Conservation (phyloP, 2,888 invertebrate species). For the Griposia aprilina region DNA sequence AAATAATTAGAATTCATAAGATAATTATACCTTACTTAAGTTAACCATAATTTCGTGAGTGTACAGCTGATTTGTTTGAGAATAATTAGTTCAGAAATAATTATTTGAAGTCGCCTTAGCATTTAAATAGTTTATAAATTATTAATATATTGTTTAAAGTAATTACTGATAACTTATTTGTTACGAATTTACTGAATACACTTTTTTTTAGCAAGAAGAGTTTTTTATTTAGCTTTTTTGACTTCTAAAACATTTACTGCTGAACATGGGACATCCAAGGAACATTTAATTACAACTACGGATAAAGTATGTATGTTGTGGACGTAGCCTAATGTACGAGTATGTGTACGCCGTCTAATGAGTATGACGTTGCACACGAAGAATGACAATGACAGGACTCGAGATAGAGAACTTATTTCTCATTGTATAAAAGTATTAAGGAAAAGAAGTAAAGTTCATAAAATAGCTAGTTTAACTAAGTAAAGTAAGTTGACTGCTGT, state of each 20-base stretch:
- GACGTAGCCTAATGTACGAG: too few relatives aligned
- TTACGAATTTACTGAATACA: constrained; percentile 71
- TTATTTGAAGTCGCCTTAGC: constrained; percentile 66
- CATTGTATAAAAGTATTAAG: too few relatives aligned
- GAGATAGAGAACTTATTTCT: too few relatives aligned
- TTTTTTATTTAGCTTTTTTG: constrained; percentile 3
- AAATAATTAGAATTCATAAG: constrained; percentile 65
- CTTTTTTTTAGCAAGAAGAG: constrained; percentile 33
- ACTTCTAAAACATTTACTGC: not conserved
- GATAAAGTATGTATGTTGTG: too few relatives aligned
- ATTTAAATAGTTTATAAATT: constrained; percentile 68
- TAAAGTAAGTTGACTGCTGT: too few relatives aligned
- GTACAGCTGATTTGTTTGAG: constrained; percentile 50
- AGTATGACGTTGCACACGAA: too few relatives aligned
- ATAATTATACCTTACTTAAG: constrained; percentile 38
- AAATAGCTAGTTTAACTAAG: too few relatives aligned
- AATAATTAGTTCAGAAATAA: constrained; percentile 55
- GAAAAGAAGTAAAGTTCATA: too few relatives aligned
- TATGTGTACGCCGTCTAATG: too few relatives aligned
- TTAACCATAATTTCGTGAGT: constrained; percentile 35
- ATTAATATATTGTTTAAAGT: constrained; percentile 60
- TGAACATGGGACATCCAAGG: not conserved
- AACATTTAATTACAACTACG: too few relatives aligned
- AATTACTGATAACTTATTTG: constrained; percentile 71
- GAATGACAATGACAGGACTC: too few relatives aligned